phyloP scores from a whole-genome alignment of 2,888 invertebrate genomes.

The Ecdyonurus torrentis region DNA sequence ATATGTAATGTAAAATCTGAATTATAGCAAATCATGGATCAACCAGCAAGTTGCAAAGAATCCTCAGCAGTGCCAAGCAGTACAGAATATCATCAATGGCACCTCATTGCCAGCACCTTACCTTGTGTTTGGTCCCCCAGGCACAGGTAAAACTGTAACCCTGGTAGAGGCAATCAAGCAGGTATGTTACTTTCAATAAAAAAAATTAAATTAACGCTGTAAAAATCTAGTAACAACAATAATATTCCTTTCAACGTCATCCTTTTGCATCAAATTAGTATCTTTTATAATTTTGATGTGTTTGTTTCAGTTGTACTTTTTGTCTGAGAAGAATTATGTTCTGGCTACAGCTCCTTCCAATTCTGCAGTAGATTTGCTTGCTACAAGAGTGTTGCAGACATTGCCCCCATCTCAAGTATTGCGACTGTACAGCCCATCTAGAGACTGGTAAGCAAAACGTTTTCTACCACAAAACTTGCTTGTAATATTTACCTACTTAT shows the following conservation, averaged over 20 bases:
- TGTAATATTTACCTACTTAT: background rate
- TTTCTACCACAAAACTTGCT: too few species aligned
- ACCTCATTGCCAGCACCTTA: slow-evolving; percentile 30
- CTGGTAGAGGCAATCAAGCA: slow-evolving; percentile 52
- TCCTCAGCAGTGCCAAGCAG: slow-evolving; percentile 28
- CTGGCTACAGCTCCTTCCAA: slow-evolving; percentile 53
- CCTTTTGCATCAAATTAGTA: background rate
- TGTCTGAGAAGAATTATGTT: slow-evolving; percentile 25
- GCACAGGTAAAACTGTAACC: slow-evolving; percentile 57
- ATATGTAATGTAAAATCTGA: too few species aligned
- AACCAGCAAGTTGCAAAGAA: slow-evolving; percentile 17
- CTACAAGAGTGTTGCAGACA: slow-evolving; percentile 26
- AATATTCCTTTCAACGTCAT: background rate
- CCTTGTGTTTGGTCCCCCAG: slow-evolving; percentile 39
- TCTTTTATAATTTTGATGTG: background rate
- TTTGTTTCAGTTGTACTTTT: background rate
- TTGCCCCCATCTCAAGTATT: slow-evolving; percentile 7
- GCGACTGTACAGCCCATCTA: slow-evolving; percentile 4
- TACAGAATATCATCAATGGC: slow-evolving; percentile 26
- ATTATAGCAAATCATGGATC: background rate
- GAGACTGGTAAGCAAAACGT: slow-evolving; percentile 3
- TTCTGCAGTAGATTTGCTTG: slow-evolving; percentile 51
- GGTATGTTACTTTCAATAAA: slow-evolving; percentile 22
- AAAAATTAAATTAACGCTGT: too few species aligned
- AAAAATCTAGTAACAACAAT: slow-evolving; percentile 8